Conservation (phyloP, 2,888 invertebrate species). For the Pseudanteris insignis region DNA sequence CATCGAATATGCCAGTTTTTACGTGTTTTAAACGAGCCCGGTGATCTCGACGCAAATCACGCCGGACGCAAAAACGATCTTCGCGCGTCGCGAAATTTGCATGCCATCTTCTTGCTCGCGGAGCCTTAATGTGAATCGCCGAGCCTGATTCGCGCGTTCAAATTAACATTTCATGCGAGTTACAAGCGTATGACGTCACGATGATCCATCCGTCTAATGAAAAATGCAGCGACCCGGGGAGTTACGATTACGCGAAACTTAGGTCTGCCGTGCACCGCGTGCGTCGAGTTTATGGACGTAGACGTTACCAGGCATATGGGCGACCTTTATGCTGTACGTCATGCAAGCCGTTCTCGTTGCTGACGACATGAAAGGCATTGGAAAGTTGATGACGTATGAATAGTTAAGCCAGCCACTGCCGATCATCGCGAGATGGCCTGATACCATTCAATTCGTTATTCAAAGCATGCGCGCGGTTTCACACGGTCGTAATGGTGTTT, state of each 20-base stretch:
- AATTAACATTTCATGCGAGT: too few relatives aligned
- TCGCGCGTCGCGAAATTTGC: too few relatives aligned
- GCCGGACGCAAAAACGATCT: too few relatives aligned
- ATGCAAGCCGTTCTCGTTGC: constrained; percentile 18
- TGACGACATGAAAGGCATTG: constrained; percentile 33
- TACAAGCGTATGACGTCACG: constrained; percentile 62
- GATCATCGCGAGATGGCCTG: constrained; percentile 30
- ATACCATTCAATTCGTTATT: constrained; percentile 33
- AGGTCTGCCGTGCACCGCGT: constrained; percentile 41
- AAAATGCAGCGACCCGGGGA: constrained; percentile 54
- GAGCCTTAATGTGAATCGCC: too few relatives aligned
- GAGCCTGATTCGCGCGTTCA: too few relatives aligned
- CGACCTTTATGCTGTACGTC: constrained; percentile 40
- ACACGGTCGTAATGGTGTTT: constrained; percentile 4
- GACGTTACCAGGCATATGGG: constrained; percentile 26
- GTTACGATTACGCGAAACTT: constrained; percentile 55
- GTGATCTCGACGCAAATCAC: too few relatives aligned
- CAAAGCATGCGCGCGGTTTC: constrained; percentile 10
- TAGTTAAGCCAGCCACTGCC: constrained; percentile 19
- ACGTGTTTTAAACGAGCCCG: too few relatives aligned
- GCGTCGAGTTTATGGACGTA: constrained; percentile 25
- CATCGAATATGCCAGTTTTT: too few relatives aligned
- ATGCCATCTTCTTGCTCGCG: too few relatives aligned
- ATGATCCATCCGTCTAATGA: constrained; percentile 58
- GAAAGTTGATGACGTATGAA: constrained; percentile 40